phyloP scores from a whole-genome alignment of 2,888 invertebrate species.

The Julus scanicus region DNA sequence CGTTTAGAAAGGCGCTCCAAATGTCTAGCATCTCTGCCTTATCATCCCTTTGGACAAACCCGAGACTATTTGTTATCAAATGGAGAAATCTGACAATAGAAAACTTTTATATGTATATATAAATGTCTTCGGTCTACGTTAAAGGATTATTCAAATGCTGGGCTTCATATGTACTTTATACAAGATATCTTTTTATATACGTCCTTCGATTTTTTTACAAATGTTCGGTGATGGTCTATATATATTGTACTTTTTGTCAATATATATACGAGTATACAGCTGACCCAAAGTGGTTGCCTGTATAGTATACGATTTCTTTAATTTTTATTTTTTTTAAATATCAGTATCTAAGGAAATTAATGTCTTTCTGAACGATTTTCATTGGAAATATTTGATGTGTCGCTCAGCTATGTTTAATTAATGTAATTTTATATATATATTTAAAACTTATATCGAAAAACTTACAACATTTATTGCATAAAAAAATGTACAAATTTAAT shows the following conservation, averaged over 20 bases:
- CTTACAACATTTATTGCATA: too few relatives aligned
- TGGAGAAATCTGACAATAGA: constrained; percentile 35
- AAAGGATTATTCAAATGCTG: constrained; percentile 21
- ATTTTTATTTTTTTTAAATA: too few relatives aligned
- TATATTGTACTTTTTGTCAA: not conserved
- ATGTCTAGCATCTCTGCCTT: not conserved
- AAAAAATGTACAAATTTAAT: too few relatives aligned
- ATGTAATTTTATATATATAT: too few relatives aligned
- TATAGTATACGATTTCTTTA: too few relatives aligned
- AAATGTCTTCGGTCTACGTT: constrained; percentile 29
- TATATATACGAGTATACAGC: constrained; percentile 26
- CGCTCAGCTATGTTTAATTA: too few relatives aligned
- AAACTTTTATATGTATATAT: constrained; percentile 30
- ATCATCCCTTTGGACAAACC: constrained; percentile 26
- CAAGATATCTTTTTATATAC: not conserved
- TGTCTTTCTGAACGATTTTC: too few relatives aligned
- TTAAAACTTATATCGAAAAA: too few relatives aligned
- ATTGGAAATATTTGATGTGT: too few relatives aligned
- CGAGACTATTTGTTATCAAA: not conserved
- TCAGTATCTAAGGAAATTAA: too few relatives aligned
- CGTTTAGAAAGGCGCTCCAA: constrained; percentile 7
- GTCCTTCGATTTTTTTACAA: constrained; percentile 32
- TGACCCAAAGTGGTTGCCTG: too few relatives aligned
- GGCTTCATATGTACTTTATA: constrained; percentile 30
- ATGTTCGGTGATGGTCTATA: not conserved